phyloP scores from a whole-genome alignment of 2,888 invertebrate species.

The Sphaeridia pumilis region DNA sequence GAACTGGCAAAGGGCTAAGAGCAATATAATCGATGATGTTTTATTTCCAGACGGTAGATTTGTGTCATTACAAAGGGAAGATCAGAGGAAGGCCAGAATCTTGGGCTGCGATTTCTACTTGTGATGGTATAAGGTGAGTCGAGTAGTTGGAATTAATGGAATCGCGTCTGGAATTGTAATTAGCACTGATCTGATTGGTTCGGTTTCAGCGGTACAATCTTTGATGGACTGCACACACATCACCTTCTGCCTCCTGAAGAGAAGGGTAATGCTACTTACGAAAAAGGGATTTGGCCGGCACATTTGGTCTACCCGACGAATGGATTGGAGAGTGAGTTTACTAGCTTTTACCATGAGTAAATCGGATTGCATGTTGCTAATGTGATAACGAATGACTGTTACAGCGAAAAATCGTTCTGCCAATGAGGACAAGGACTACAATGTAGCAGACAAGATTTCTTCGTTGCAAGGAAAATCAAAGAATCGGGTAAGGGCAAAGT shows the following conservation, averaged over 20 bases:
- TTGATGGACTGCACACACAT: conserved; percentile 61
- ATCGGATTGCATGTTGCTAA: too few species aligned
- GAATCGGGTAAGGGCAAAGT: too few species aligned
- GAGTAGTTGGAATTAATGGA: not conserved
- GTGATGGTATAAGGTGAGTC: conserved; percentile 48
- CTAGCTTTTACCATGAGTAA: too few species aligned
- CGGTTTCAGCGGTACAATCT: conserved; percentile 65
- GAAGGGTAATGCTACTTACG: not conserved
- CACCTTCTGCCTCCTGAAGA: conserved; percentile 50
- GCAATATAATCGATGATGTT: not conserved
- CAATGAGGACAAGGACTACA: too few species aligned
- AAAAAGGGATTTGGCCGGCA: not conserved
- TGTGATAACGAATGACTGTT: too few species aligned
- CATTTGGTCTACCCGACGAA: not conserved
- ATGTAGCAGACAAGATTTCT: too few species aligned
- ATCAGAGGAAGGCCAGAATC: conserved; percentile 57
- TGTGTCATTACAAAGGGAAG: conserved; percentile 67
- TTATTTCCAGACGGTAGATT: conserved; percentile 50
- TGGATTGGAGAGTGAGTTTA: too few species aligned
- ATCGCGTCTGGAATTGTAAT: not conserved
- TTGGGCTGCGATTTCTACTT: conserved; percentile 75
- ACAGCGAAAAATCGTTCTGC: too few species aligned
- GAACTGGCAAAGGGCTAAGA: too few species aligned
- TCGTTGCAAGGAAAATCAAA: not conserved
- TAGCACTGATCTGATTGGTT: not conserved